Conservation (phyloP, 1,140 invertebrate species). For the Chironomus tepperi region DNA sequence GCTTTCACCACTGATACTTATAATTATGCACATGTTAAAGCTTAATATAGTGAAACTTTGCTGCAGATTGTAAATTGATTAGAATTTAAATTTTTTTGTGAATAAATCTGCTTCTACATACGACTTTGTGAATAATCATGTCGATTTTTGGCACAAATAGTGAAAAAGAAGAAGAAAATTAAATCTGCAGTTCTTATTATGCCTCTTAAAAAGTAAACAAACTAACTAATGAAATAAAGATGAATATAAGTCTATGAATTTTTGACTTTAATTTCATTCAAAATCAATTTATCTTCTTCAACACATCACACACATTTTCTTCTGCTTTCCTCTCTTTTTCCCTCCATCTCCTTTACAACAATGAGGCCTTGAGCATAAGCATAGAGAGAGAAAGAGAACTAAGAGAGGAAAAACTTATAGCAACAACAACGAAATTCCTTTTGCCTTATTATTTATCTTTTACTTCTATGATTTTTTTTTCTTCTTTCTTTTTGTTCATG, state of each 20-base stretch:
- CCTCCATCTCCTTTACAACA: not conserved
- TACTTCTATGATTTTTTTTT: not conserved
- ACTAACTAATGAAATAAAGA: not conserved
- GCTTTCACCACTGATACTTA: no score
- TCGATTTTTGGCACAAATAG: no score
- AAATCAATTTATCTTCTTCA: conserved; percentile 22
- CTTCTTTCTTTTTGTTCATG: not conserved
- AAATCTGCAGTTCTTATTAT: no score
- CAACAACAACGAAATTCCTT: not conserved
- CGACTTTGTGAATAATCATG: no score
- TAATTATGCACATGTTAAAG: no score
- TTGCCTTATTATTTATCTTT: conserved; percentile 5
- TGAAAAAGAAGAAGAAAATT: no score
- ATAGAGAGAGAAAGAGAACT: not conserved
- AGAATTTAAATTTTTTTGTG: no score
- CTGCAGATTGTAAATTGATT: no score
- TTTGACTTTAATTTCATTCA: conserved; percentile 18
- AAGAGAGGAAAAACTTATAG: not conserved
- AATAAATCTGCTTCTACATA: no score
- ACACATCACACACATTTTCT: conserved; percentile 16
- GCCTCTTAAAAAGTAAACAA: not conserved
- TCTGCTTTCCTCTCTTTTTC: not conserved
- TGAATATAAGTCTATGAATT: not conserved
- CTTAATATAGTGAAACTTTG: no score
- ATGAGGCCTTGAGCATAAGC: no score